phyloP scores from a whole-genome alignment of 1,140 invertebrate genomes.

The Drosophila varians region DNA sequence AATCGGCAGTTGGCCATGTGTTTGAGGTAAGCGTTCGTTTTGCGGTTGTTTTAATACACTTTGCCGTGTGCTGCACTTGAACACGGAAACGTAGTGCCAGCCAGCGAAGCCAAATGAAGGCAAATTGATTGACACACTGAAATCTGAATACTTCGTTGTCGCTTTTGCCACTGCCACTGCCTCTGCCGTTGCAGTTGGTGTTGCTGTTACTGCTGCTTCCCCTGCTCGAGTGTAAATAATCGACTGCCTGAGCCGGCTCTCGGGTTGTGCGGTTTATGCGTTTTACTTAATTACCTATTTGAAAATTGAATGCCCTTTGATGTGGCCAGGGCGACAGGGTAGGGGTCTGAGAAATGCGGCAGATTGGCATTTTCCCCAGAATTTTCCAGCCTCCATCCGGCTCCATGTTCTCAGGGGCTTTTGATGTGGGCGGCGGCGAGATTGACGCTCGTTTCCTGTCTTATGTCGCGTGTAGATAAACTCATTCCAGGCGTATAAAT shows the following conservation, averaged over 20 bases:
- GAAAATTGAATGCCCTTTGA: conserved; percentile 77
- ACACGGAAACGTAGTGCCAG: conserved; percentile 15
- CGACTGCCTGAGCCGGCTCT: conserved; percentile 38
- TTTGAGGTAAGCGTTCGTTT: conserved; percentile 70
- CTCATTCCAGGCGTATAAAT: conserved; percentile 69
- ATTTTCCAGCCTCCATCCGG: conserved; percentile 15
- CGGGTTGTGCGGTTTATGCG: conserved; percentile 71
- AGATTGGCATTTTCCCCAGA: conserved; percentile 24
- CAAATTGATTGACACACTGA: conserved; percentile 63
- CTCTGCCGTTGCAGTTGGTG: background rate
- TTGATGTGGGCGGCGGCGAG: conserved; percentile 69
- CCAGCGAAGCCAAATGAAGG: conserved; percentile 36
- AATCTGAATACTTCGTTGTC: conserved; percentile 16
- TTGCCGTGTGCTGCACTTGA: conserved; percentile 58
- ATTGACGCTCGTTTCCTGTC: conserved; percentile 60
- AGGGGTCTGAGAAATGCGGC: conserved; percentile 1
- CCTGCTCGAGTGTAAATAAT: conserved; percentile 70
- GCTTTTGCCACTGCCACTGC: background rate
- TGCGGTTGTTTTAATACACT: conserved; percentile 79
- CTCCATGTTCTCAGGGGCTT: conserved; percentile 6
- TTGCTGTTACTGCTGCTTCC: too few species aligned
- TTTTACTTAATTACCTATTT: conserved; percentile 82
- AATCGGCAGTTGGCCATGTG: conserved; percentile 25
- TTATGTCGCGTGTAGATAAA: conserved; percentile 63
- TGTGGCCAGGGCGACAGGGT: conserved; percentile 44